Percentiles rank a stretch among this genome's conserved stretches.
Conservation (phyloP, 2,888 invertebrate species). For the Drosophila niveifrons region DNA sequence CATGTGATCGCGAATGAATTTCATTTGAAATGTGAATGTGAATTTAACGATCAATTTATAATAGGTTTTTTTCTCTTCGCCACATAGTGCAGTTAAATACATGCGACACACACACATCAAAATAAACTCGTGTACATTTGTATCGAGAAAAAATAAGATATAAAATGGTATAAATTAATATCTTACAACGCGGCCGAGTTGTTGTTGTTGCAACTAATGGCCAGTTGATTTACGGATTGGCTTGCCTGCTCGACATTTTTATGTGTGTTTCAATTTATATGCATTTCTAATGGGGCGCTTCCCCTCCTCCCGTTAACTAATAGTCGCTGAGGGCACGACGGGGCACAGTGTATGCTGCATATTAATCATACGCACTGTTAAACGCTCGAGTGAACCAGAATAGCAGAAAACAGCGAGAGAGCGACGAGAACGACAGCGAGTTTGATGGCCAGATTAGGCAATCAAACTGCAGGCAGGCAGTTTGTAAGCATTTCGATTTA, state of each 20-base stretch:
- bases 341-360: constrained; percentile 34
- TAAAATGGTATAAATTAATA: constrained; percentile 53
- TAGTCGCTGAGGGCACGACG: constrained; percentile 32
- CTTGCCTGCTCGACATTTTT: constrained; percentile 64
- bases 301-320: constrained; percentile 16
- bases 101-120: constrained; percentile 13
- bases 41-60: constrained; percentile 54
- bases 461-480: constrained; percentile 63
- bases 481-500: constrained; percentile 56
- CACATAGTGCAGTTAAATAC: constrained; percentile 29
- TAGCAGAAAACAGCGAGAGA: constrained; percentile 9
- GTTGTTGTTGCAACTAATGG: constrained; percentile 59
- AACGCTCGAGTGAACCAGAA: constrained; percentile 24
- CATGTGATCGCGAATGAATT: constrained; percentile 20
- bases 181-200: constrained; percentile 36
- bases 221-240: constrained; percentile 67
- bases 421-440: constrained; percentile 4
- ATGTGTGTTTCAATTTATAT: constrained; percentile 70
- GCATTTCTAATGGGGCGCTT: constrained; percentile 67
- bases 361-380: constrained; percentile 76
- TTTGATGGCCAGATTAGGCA: constrained; percentile 51
- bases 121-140: constrained; percentile 7
- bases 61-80: constrained; percentile 22
- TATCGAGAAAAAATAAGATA: constrained; percentile 24
- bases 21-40: constrained; percentile 41